phyloP scores from a whole-genome alignment of 2,113 vertebrate genomes.

The Sebastes schlegelii region DNA sequence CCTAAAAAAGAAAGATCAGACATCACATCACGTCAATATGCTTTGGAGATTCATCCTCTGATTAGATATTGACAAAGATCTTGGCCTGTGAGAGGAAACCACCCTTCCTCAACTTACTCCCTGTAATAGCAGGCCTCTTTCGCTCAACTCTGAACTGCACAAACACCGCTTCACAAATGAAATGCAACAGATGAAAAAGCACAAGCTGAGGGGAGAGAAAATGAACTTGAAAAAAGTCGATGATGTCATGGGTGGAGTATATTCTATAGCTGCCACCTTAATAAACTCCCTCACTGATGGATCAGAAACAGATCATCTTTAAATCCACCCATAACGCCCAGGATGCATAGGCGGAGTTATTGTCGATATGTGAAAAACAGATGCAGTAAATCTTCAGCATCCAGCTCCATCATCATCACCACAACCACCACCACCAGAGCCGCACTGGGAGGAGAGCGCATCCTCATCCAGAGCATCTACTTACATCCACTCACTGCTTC shows the following conservation, averaged over 20 bases:
- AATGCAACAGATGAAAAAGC: conserved; percentile 77
- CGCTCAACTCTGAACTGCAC: conserved; percentile 25
- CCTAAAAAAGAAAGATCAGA: background rate
- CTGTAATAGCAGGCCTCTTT: conserved; percentile 8
- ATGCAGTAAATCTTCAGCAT: conserved; percentile 60
- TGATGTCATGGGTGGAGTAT: conserved; percentile 82
- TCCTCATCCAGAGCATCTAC: conserved; percentile 68
- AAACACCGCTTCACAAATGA: conserved; percentile 8
- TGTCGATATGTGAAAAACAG: conserved; percentile 40
- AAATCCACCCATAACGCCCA: conserved; percentile 9
- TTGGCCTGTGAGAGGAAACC: conserved; percentile 12
- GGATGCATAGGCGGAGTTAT: conserved; percentile 23
- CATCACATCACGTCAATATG: background rate
- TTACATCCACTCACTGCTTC: conserved; percentile 78
- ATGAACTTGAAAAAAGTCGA: conserved; percentile 79
- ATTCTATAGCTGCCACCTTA: conserved; percentile 39
- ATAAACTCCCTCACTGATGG: conserved; percentile 46
- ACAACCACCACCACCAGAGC: conserved; percentile 41
- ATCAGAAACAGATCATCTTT: conserved; percentile 3
- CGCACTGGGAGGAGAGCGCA: conserved; percentile 74
- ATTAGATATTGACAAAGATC: conserved; percentile 5
- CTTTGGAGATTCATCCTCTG: background rate
- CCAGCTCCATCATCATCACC: conserved; percentile 6
- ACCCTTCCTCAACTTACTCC: background rate
- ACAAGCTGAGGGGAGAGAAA: conserved; percentile 23